Evolutionary conservation across 2,888 invertebrate species (phyloP).

Genomic region (Melipona beecheii): DNA sequence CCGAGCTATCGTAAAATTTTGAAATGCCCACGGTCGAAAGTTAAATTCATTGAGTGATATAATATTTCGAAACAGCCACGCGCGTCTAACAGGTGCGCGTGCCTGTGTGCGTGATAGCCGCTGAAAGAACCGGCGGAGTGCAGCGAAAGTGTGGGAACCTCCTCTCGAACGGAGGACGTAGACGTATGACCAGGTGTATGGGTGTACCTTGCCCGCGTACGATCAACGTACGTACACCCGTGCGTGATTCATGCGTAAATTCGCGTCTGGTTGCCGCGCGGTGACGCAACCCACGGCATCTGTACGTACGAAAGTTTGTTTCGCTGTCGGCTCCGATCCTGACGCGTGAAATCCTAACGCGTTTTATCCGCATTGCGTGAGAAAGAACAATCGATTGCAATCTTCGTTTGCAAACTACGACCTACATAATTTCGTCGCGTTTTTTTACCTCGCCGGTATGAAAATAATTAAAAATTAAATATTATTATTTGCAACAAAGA

Average conservation of each 20-base stretch:
- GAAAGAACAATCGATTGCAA: too few relatives aligned
- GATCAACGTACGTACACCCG: conserved; percentile 36
- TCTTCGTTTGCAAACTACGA: too few relatives aligned
- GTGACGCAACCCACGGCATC: conserved; percentile 58
- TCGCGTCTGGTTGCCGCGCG: conserved; percentile 65
- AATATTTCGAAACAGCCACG: conserved; percentile 38
- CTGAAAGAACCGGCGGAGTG: conserved; percentile 53
- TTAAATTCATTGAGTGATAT: conserved; percentile 19
- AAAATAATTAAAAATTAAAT: neutral
- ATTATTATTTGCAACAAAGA: neutral
- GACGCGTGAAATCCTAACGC: neutral
- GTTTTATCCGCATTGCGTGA: neutral
- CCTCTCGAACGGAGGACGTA: conserved; percentile 52
- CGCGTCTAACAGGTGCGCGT: conserved; percentile 19
- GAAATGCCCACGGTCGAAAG: neutral
- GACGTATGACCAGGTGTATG: conserved; percentile 53
- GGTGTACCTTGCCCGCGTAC: conserved; percentile 35
- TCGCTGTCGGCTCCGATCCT: neutral
- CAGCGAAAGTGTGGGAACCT: conserved; percentile 78
- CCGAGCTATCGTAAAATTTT: neutral
- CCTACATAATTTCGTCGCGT: neutral
- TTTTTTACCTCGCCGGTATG: too few relatives aligned
- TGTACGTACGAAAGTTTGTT: conserved; percentile 10
- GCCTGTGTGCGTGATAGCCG: conserved; percentile 33
- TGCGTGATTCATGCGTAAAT: conserved; percentile 76